These are phyloP conservation scores for Scophthalmus maximus DNA, from an alignment of 2,113 vertebrate species.

Conservation along the genomic window DNA sequence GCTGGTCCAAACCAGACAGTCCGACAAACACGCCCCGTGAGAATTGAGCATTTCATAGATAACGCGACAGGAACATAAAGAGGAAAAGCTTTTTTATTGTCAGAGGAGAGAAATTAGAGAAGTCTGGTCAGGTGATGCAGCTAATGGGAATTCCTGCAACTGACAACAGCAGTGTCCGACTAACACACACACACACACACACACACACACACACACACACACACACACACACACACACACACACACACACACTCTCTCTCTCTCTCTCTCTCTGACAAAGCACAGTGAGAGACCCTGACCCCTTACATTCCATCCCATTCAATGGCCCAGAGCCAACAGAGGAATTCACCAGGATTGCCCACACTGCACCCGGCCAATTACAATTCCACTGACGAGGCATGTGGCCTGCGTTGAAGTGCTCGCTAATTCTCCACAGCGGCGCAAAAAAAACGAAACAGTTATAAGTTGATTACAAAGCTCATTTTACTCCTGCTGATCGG, in stretches of 20 bases:
- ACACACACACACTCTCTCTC: conserved; percentile 32
- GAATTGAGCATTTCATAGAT: background rate
- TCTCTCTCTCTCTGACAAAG: too few species aligned
- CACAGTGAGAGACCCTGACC: conserved; percentile 55
- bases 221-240: background rate
- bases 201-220: background rate
- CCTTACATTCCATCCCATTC: conserved; percentile 63
- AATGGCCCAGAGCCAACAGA: conserved; percentile 42
- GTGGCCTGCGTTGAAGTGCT: conserved; percentile 11
- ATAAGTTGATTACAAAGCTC: too few species aligned
- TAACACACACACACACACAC: conserved; percentile 13
- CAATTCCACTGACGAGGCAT: conserved; percentile 35
- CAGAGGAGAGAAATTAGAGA: conserved; percentile 52
- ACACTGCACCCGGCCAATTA: conserved; percentile 48
- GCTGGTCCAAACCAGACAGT: background rate
- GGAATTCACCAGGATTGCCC: conserved; percentile 52
- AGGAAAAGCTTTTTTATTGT: conserved; percentile 42
- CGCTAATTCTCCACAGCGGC: conserved; percentile 28
- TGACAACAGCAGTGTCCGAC: conserved; percentile 35
- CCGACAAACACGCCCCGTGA: background rate
- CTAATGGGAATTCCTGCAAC: conserved; percentile 37
- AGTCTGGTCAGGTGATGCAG: conserved; percentile 48
- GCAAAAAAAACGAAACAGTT: conserved; percentile 3
- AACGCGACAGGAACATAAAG: conserved; percentile 9
- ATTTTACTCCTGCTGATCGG: too few species aligned